phyloP scores from a whole-genome alignment of 2,113 vertebrate species.

The Gasterosteus aculeatus region DNA sequence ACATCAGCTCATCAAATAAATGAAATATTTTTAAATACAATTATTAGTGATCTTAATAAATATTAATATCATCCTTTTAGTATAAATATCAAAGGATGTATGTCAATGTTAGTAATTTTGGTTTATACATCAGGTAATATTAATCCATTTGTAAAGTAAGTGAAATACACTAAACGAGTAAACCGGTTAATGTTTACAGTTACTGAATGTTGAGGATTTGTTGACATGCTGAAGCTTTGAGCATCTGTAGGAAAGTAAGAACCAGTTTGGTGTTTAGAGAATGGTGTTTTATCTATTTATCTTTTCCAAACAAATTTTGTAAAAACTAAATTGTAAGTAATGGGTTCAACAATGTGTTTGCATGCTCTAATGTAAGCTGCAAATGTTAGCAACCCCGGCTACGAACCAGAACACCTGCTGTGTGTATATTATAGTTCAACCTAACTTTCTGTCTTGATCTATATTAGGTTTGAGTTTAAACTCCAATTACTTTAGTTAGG shows the following conservation, averaged over 20 bases:
- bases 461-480: too few species aligned
- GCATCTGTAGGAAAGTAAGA: too few species aligned
- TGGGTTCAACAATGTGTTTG: background rate
- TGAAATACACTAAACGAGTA: background rate
- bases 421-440: background rate
- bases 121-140: background rate
- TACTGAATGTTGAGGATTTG: too few species aligned
- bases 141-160: background rate
- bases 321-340: background rate
- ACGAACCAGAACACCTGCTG: background rate
- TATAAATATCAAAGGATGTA: background rate
- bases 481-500: too few species aligned
- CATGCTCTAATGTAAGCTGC: background rate
- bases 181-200: background rate
- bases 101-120: background rate
- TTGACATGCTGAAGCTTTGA: too few species aligned
- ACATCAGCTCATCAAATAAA: background rate
- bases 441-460: too few species aligned
- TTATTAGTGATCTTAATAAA: background rate
- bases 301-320: background rate
- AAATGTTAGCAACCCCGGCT: background rate
- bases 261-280: too few species aligned
- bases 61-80: background rate
- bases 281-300: too few species aligned
- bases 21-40: background rate